Evolutionary conservation across 1,140 invertebrate genomes (phyloP), one percentile per base, ranked within the genome.

Genomic region (Drosophila subobscura): DNA sequence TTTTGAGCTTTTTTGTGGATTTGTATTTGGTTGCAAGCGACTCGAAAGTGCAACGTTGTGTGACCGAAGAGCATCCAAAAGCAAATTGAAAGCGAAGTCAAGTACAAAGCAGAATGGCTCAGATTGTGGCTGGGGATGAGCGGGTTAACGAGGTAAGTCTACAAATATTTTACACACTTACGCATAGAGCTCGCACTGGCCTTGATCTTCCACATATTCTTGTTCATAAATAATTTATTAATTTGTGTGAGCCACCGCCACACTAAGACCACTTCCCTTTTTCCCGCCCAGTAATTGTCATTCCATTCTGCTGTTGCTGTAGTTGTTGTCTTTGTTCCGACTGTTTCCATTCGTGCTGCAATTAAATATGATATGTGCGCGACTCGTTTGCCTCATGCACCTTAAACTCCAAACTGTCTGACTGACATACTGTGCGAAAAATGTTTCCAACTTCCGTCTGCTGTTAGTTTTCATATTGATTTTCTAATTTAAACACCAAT

Each of bases 121-220:
- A 72, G 40, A 42, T 66, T 27, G 66, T 44, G 40, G 51, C 66
- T 55, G 59, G 16, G 16, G 50, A 56, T 46, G 67, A 66, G 20
- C 68, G 70, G 4, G 46, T 65, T 7, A 72, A 77, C 44, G 76
- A 78, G 60, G 76, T 77, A 45, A 78, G 59, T 66, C 20, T 27
- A 5, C 51, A 67, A 25, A 42, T 55, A 63, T 67, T 49, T 10
- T n/a, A n/a, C 49, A 45, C 52, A 49, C 44, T 51, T 25, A 4
- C 25, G 22, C 40, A 37, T 25, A 44, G 27, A n/a, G 14, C 37
- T 23, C 29, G 40, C 41, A 6, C 45, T 33, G 61, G 49, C 72
- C 72, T 75, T 75, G 72, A 75, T 75, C 72, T 75, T 75, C 23
- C 33, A 22, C 49, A 42, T 29, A 50, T 54, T 52, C 66, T 42